phyloP scores from a whole-genome alignment of 2,113 vertebrate species.

The Galbula dea region DNA sequence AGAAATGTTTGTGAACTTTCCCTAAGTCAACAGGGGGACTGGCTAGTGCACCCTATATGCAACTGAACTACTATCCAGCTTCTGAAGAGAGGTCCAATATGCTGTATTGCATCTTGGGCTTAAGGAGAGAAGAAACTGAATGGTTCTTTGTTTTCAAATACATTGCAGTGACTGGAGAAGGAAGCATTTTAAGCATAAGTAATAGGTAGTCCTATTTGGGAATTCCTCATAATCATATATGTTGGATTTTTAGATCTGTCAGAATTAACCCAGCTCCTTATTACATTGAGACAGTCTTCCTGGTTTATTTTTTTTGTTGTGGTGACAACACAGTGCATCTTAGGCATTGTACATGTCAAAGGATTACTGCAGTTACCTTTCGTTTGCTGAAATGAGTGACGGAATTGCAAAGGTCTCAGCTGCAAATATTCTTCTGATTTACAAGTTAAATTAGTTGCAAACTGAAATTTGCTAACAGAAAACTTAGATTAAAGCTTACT shows the following conservation, averaged over 20 bases:
- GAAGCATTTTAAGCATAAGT: background rate
- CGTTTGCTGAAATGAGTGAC: background rate
- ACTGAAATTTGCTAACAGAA: background rate
- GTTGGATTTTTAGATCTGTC: background rate
- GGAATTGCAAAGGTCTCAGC: background rate
- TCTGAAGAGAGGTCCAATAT: background rate
- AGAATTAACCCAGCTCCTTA: background rate
- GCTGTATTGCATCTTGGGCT: background rate
- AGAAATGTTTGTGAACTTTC: constrained; percentile 61
- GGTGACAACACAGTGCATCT: background rate
- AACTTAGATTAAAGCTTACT: background rate
- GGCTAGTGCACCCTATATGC: background rate
- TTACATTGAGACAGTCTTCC: background rate
- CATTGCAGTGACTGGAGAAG: background rate
- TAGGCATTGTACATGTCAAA: background rate
- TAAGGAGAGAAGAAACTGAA: background rate
- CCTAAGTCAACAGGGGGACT: constrained; percentile 15
- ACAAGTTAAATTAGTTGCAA: background rate
- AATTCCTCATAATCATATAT: background rate
- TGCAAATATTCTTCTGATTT: background rate
- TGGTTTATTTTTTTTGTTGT: background rate
- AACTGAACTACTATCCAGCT: background rate
- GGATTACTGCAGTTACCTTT: background rate
- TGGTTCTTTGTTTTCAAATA: background rate
- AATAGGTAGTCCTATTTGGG: background rate